Evolutionary conservation across 2,888 invertebrate species (phyloP), one percentile per base, ranked within the genome.

Genomic region (Parascotia fuliginaria): DNA sequence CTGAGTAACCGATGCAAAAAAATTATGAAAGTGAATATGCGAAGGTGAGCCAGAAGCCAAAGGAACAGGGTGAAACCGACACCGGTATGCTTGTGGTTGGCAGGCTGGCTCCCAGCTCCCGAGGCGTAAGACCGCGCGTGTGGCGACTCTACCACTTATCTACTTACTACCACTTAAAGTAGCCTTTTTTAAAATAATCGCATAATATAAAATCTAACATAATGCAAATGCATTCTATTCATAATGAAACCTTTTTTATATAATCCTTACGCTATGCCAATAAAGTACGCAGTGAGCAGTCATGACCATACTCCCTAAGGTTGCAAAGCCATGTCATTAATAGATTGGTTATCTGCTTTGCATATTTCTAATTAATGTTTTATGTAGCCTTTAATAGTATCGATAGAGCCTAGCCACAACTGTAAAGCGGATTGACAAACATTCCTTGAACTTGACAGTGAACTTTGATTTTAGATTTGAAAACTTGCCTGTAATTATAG

Each of bases 1-100:
- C 50, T 37, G 64, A 76, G 71, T 65, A 60, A 56, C 59, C 43
- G 48, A 60, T 63, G 55, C 49, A 67, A 65, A 79, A 79, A 78
- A 72, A 72, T 72, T 69, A 80, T 79, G 82, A 85, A 85, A 87
- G 83, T 83, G 77, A 82, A 81, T 78, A 81, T 73, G 73, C 55
- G 79, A 79, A 79, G 77, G 82, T 79, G 69, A 86, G 70, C 80
- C 60, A 77, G 80, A 78, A 77, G 77, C 74, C 75, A 45, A 37
- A 32, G 74, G 12, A 65, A 76, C 77, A 77, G 75, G 66, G 75
- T 79, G 80, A 79, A 84, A 75, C 73, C 59, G 78, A 85, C 75
- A 76, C 79, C 77, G 73, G 70, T 70, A 65, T 60, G 63, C 72
- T 72, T 87, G 88, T 75, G 87, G 85, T 86, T 73, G 70, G 64